phyloP scores from a whole-genome alignment of 2,797 vertebrate genomes.

The Pitangus sulphuratus region DNA sequence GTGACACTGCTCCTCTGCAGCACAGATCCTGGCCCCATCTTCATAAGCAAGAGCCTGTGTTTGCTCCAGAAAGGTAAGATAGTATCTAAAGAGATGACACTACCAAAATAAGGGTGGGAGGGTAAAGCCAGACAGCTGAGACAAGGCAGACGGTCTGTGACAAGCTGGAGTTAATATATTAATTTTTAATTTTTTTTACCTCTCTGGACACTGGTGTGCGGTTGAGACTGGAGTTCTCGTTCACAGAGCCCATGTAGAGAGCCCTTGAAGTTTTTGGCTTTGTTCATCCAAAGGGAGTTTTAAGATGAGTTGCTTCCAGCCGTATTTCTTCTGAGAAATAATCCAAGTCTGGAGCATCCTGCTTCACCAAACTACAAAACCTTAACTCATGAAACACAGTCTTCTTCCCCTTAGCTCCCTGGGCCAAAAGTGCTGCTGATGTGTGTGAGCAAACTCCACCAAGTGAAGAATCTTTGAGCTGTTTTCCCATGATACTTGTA shows the following conservation, averaged over 20 bases:
- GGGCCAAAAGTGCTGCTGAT: background rate
- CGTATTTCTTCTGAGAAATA: background rate
- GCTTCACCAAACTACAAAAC: background rate
- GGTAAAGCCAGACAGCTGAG: background rate
- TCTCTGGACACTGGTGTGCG: background rate
- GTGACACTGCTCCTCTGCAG: background rate
- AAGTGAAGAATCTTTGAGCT: background rate
- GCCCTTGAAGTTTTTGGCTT: background rate
- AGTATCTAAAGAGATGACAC: slow-evolving; percentile 19
- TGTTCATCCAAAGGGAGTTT: background rate
- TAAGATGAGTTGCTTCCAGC: background rate
- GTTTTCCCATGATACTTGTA: background rate
- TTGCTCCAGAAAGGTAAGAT: slow-evolving; percentile 45
- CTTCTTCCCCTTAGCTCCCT: background rate
- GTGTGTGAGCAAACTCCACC: background rate
- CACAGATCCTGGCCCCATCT: background rate
- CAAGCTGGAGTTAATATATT: background rate
- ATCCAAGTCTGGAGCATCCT: background rate
- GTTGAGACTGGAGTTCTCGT: background rate
- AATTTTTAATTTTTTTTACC: background rate
- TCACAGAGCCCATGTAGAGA: background rate
- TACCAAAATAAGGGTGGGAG: background rate
- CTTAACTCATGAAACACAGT: background rate
- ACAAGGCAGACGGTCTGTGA: background rate
- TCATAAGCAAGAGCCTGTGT: background rate